These are phyloP conservation scores for Parapristionchus giblindavisi DNA, from an alignment of 2,888 invertebrate species.

Conservation along the genomic window DNA sequence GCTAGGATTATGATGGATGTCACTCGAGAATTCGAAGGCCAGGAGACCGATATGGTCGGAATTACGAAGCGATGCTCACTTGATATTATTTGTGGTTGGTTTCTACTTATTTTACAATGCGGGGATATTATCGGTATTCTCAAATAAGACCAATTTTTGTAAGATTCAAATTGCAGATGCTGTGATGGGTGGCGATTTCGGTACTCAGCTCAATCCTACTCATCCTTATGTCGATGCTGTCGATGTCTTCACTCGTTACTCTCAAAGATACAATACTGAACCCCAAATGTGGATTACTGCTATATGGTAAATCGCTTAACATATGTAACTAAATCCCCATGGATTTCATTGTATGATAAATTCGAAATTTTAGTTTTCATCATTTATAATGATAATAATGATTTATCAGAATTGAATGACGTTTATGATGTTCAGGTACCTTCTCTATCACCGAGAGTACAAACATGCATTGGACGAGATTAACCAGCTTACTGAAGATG, in stretches of 20 bases:
- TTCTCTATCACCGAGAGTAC: constrained; percentile 28
- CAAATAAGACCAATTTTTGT: neutral
- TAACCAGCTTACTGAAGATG: constrained; percentile 53
- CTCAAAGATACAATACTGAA: constrained; percentile 35
- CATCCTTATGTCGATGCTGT: constrained; percentile 45
- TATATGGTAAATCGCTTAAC: constrained; percentile 5
- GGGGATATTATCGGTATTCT: neutral
- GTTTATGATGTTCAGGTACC: neutral
- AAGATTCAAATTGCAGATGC: constrained; percentile 21
- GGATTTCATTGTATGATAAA: neutral
- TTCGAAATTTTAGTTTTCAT: no score
- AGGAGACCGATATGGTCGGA: constrained; percentile 64
- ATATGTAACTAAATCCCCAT: neutral
- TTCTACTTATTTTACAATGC: neutral
- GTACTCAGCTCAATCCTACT: constrained; percentile 40
- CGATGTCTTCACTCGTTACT: constrained; percentile 41
- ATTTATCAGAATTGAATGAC: no score
- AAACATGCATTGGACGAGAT: constrained; percentile 19
- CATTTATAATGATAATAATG: no score
- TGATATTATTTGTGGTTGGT: constrained; percentile 66
- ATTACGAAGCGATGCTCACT: constrained; percentile 72
- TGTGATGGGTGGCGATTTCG: constrained; percentile 46
- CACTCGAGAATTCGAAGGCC: neutral
- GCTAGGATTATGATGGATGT: constrained; percentile 3
- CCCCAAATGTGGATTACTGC: constrained; percentile 29